phyloP scores from a whole-genome alignment of 2,888 invertebrate species.

The Rotaria socialis region DNA sequence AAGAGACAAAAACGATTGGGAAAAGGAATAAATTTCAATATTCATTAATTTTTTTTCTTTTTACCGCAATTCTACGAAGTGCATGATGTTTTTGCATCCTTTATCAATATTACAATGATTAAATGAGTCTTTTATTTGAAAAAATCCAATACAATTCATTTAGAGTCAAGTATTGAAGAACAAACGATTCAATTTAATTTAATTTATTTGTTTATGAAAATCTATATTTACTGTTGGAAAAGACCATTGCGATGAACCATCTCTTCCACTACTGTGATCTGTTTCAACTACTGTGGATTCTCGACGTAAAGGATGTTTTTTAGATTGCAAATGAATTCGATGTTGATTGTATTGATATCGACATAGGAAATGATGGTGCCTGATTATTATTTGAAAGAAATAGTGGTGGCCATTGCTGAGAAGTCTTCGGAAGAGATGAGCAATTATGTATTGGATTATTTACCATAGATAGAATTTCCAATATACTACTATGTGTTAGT shows the following conservation, averaged over 20 bases:
- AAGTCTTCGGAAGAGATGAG: neutral
- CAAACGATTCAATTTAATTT: neutral
- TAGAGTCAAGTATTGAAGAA: neutral
- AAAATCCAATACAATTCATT: too few species aligned
- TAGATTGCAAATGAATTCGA: neutral
- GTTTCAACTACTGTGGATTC: neutral
- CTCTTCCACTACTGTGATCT: neutral
- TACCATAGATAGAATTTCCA: neutral
- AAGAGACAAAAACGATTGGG: too few species aligned
- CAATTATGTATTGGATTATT: neutral
- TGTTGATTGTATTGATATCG: neutral
- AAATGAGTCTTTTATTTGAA: neutral
- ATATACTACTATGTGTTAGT: neutral
- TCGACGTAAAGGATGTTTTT: slow-evolving; percentile 26
- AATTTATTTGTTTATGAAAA: neutral
- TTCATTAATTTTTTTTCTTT: too few species aligned
- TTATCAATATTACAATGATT: too few species aligned
- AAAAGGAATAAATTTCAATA: too few species aligned
- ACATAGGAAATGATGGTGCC: neutral
- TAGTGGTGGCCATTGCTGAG: neutral
- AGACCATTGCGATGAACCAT: neutral
- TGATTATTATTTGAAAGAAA: neutral
- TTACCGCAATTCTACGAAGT: too few species aligned
- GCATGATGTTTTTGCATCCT: too few species aligned
- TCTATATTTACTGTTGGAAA: neutral